phyloP scores from a whole-genome alignment of 2,888 invertebrate species.

The Pteria penguin region DNA sequence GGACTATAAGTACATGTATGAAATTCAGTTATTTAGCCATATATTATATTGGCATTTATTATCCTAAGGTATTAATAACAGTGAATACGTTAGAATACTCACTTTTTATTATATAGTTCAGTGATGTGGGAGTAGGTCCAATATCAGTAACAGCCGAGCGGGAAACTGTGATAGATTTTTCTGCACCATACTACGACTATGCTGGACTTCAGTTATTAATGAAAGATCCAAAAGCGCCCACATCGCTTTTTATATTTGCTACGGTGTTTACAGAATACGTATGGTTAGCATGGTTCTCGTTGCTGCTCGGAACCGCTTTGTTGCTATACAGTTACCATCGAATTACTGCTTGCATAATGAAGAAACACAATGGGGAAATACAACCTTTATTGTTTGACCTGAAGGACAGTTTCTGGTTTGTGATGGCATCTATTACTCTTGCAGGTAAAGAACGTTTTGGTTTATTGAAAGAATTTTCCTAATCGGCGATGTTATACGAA shows the following conservation, averaged over 20 bases:
- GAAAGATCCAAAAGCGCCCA: conserved; percentile 89
- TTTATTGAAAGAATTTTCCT: too few relatives aligned
- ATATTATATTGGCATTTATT: too few relatives aligned
- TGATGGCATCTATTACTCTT: conserved; percentile 94
- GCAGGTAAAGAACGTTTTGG: conserved; percentile 82
- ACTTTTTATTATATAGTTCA: conserved; percentile 85
- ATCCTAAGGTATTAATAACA: too few relatives aligned
- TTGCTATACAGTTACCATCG: conserved; percentile 87
- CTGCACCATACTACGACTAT: conserved; percentile 94
- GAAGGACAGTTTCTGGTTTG: conserved; percentile 96
- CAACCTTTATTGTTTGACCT: conserved; percentile 88
- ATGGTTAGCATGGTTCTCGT: conserved; percentile 90
- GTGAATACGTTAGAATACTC: too few relatives aligned
- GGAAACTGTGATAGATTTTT: conserved; percentile 93
- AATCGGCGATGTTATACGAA: too few relatives aligned
- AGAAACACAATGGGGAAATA: conserved; percentile 66
- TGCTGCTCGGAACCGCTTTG: conserved; percentile 89
- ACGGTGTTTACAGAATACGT: conserved; percentile 92
- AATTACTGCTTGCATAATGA: conserved; percentile 1
- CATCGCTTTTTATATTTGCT: conserved; percentile 95
- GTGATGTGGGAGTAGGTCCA: conserved; percentile 90
- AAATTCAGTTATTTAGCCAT: too few relatives aligned
- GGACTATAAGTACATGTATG: too few relatives aligned
- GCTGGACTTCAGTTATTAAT: conserved; percentile 95
- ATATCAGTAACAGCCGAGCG: conserved; percentile 94